These are phyloP conservation scores for Ophion ventricosus DNA, from an alignment of 2,888 invertebrate genomes.

Conservation along the genomic window DNA sequence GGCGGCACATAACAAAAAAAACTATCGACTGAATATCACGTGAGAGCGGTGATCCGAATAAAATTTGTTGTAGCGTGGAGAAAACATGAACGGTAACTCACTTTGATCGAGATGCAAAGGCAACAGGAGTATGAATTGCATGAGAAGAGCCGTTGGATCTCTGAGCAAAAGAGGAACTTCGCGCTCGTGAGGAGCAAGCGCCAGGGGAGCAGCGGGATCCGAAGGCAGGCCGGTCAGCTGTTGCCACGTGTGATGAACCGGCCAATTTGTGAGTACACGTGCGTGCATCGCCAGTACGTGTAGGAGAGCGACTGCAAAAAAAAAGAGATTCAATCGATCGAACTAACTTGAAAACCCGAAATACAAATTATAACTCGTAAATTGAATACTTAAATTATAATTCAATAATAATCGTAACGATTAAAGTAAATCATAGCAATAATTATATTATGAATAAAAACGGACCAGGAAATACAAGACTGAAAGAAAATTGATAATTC, in stretches of 20 bases:
- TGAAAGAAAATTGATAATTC: too few relatives aligned
- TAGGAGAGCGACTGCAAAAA: slow-evolving; percentile 90
- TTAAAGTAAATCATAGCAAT: too few relatives aligned
- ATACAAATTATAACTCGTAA: neutral
- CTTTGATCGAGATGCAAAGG: slow-evolving; percentile 94
- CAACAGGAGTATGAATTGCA: slow-evolving; percentile 93
- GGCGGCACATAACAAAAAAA: neutral
- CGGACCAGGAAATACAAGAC: too few relatives aligned
- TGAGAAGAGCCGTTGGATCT: slow-evolving; percentile 93
- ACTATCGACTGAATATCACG: neutral
- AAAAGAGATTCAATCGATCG: slow-evolving; percentile 34
- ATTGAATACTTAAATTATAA: neutral
- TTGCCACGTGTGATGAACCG: slow-evolving; percentile 86
- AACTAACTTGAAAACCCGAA: neutral
- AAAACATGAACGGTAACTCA: slow-evolving; percentile 82
- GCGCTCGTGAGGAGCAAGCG: slow-evolving; percentile 83
- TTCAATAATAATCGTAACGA: too few relatives aligned
- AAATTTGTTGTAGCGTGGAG: neutral
- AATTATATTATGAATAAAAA: neutral
- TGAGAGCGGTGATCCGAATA: neutral
- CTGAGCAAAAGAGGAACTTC: slow-evolving; percentile 93
- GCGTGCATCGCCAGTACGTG: slow-evolving; percentile 95
- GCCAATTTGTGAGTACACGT: slow-evolving; percentile 88
- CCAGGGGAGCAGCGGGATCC: slow-evolving; percentile 76
- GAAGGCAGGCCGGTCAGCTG: slow-evolving; percentile 84